These are phyloP conservation scores for Trichomycterus rosablanca DNA, from an alignment of 2,113 vertebrate genomes.

Conservation along the genomic window DNA sequence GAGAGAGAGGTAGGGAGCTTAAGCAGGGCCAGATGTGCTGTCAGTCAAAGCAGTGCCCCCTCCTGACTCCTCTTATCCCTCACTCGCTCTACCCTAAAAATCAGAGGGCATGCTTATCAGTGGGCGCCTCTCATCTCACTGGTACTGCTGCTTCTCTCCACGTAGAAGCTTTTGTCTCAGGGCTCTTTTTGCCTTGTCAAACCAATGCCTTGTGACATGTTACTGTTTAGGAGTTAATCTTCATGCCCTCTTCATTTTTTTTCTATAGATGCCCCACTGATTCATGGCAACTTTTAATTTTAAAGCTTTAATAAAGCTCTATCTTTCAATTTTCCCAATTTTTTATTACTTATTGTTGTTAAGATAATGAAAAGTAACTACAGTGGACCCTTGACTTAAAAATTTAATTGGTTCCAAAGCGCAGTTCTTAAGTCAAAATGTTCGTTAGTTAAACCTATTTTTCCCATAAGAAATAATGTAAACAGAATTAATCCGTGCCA, in stretches of 20 bases:
- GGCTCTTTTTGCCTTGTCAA: constrained; percentile 19
- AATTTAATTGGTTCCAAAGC: too few species aligned
- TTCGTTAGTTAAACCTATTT: too few species aligned
- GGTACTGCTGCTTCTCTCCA: constrained; percentile 1
- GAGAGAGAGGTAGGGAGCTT: constrained; percentile 38
- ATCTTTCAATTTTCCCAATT: too few species aligned
- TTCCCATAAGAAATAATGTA: too few species aligned
- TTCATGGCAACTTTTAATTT: background rate
- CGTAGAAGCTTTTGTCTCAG: constrained; percentile 13
- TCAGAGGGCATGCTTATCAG: constrained; percentile 12
- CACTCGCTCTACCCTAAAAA: constrained; percentile 6
- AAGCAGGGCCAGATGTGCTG: constrained; percentile 55
- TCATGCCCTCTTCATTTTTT: background rate
- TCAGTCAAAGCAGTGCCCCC: constrained; percentile 50
- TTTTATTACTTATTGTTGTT: too few species aligned
- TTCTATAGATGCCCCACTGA: background rate
- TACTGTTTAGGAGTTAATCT: constrained; percentile 2
- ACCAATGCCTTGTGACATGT: background rate
- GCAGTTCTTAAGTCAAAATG: too few species aligned
- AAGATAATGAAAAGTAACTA: too few species aligned
- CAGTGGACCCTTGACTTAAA: too few species aligned
- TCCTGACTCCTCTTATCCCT: constrained; percentile 34
- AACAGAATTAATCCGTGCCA: too few species aligned
- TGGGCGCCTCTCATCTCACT: constrained; percentile 16
- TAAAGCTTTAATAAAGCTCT: too few species aligned